Base-by-base conservation (phyloP, 2,797 vertebrate species). In the Neoniphon sammara region DNA sequence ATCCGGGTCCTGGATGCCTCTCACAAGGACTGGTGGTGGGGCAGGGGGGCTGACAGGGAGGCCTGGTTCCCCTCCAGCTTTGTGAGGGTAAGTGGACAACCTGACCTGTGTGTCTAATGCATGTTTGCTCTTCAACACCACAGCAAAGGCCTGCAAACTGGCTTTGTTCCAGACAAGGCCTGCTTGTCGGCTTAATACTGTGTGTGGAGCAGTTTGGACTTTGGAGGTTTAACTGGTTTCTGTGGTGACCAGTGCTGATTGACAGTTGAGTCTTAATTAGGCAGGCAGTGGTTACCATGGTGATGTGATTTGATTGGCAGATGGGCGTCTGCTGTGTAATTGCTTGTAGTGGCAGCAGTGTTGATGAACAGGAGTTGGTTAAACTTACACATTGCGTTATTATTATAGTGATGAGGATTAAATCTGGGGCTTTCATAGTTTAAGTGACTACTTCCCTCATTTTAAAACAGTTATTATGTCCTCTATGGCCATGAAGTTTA, bases 21-120 rank as follows among this genome's bases (percentile, higher is more conserved):
- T 4, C 95, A 98, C 85, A 96, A 96, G 81, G 98, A 99, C 87
- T 99, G 98, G 98, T 99, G 98, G 98, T 99, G 97, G 97, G 98
- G 98, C 70, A 93, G 94, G 72, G 96, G 94, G 0, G 93, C 94
- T 7, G 97, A 98, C 72, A 95, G 91, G 60, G 95, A 97, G 82
- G 97, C 96, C 83, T 99, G 98, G 98, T 98, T 99, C 90, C 98
- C 98, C 11, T 98, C 97, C 50, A 96, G 95, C 92, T 99, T 98
- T 88, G 97, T 99, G 84, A 94, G 97, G 88, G 98, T 98, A 90
- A 95, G 97, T 94, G 84, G 84, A 88, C 86, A 70, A 85, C 77
- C 82, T 79, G 87, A 91, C 87, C 85, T 52, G 17, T 14, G 44
- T 78, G 67, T 80, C 73, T 52, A 60, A 79, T 18, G 6, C 76